These are phyloP conservation scores for Paraescarpia echinospica DNA, from an alignment of 1,140 invertebrate species.

Conservation along the genomic window DNA sequence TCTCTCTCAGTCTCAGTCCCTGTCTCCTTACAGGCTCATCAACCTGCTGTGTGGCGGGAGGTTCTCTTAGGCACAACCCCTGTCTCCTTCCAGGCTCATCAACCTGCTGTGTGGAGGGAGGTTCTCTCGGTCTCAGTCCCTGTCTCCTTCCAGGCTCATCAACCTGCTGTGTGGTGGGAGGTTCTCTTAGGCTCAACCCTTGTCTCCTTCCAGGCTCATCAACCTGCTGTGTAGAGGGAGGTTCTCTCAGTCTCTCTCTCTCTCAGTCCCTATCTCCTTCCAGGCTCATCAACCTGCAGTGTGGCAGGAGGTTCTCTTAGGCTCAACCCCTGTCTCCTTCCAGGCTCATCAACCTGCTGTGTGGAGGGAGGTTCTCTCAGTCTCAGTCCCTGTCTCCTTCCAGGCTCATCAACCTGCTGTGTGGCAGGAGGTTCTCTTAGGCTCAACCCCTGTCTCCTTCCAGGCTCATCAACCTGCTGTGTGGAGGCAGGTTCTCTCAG, in stretches of 20 bases:
- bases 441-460: conserved; percentile 58
- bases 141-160: neutral
- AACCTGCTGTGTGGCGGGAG: conserved; percentile 72
- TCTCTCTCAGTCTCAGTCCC: neutral
- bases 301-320: no score
- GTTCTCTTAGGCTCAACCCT: neutral
- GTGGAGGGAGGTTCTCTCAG: neutral
- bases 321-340: no score
- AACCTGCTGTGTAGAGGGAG: neutral
- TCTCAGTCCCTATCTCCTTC: neutral
- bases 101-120: neutral
- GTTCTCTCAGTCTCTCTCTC: neutral
- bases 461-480: neutral
- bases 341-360: no score
- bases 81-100: neutral
- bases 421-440: conserved; percentile 66
- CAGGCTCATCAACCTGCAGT: no score
- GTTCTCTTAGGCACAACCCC: conserved; percentile 70
- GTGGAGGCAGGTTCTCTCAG: neutral
- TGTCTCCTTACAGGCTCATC: conserved; percentile 66
- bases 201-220: neutral
- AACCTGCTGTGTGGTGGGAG: neutral
- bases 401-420: conserved; percentile 77
- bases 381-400: conserved; percentile 69
- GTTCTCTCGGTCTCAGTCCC: neutral